Evolutionary conservation across 1,140 invertebrate species (phyloP), one percentile per base, ranked within the genome.

Genomic region (Anastrepha obliqua): DNA sequence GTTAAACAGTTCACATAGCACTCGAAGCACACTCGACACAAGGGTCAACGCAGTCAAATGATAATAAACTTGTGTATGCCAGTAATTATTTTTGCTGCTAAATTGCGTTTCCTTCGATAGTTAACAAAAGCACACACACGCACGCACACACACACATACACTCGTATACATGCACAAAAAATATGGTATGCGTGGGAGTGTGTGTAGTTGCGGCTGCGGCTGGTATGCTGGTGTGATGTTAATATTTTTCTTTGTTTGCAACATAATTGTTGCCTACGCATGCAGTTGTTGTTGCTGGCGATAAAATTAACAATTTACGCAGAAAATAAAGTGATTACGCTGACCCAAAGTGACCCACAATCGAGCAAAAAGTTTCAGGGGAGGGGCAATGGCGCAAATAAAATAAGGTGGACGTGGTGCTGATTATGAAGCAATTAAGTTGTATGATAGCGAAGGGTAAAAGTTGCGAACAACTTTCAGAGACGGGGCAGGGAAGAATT

Each of bases 291-390:
- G 15, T 74, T 55, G 47, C 15, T 55, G 20, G 74, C 74, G 42
- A 42, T 81, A 55, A 81, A 81, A 81, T 81, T 81, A 81, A 81
- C 74, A 81, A 81, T 81, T 81, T 81, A 81, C 47, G 51, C 20
- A 20, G 74, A 81, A 62, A 60, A 86, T 86, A 64, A 86, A 86
- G 85, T 86, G 55, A 86, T 86, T 62, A 86, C 29, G 29, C 17
- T 86, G 85, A 62, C 85, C 85, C n/a, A 62, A 60, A 62, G 59
- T 62, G 58, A 86, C 74, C 47, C 74, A n/a, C 9, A 51, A 81
- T 3, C 47, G n/a, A 74, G n/a, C 44, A 17, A 81, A 17, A 17
- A 29, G n/a, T 55, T 20, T n/a, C 3, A 5, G 0, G n/a, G 13
- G 51, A 8, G n/a, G 9, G 1, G n/a, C 20, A 81, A 58, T 81